Conservation (phyloP, 2,888 invertebrate species). For the Julus scanicus region DNA sequence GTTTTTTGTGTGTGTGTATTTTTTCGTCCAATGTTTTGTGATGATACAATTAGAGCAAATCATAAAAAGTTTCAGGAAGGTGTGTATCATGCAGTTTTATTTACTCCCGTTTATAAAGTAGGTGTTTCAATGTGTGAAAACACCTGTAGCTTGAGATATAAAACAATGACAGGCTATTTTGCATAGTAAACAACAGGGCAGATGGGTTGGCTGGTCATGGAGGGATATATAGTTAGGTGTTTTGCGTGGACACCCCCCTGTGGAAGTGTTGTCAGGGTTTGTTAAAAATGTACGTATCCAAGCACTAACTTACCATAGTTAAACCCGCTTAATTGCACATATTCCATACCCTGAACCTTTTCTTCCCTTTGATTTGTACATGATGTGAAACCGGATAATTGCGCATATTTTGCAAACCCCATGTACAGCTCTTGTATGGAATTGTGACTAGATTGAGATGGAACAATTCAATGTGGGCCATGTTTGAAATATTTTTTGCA, state of each 20-base stretch:
- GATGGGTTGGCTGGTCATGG: constrained; percentile 23
- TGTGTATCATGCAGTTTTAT: constrained; percentile 2
- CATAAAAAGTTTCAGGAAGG: constrained; percentile 8
- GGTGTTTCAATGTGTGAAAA: background rate
- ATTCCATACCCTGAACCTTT: too few species aligned
- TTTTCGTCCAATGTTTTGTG: background rate
- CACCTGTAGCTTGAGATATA: background rate
- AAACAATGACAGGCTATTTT: background rate
- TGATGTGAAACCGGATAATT: too few species aligned
- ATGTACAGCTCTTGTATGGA: too few species aligned
- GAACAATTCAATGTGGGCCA: too few species aligned
- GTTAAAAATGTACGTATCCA: background rate
- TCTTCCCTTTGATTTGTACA: too few species aligned
- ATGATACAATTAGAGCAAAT: constrained; percentile 5
- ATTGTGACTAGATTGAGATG: too few species aligned
- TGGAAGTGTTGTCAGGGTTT: background rate
- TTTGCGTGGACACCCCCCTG: background rate
- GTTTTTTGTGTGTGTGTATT: background rate
- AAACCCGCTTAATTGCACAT: too few species aligned
- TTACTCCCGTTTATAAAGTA: constrained; percentile 20
- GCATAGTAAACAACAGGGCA: background rate
- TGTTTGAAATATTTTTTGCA: too few species aligned
- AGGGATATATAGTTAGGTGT: background rate
- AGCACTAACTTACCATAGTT: background rate
- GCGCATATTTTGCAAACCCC: too few species aligned